Percentiles rank a stretch among this genome's conserved stretches.
These are phyloP conservation scores for Dendropsophus ebraccatus DNA, from an alignment of 2,113 vertebrate species.

Conservation along the genomic window DNA sequence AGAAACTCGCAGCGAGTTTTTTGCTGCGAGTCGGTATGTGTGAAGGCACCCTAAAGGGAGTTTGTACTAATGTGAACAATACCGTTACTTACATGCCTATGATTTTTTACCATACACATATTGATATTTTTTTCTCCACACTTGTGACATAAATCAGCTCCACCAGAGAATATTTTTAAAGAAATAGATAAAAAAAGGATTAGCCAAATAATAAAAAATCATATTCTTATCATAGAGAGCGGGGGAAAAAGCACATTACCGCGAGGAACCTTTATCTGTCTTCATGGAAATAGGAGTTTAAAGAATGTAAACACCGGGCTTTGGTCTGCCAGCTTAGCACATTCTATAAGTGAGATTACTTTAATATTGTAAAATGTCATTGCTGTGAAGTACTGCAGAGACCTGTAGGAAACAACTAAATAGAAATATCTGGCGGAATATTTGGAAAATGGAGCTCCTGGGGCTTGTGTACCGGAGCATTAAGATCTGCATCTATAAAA, in stretches of 20 bases:
- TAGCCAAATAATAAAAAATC: neutral
- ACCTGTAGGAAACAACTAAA: neutral
- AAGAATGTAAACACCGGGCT: neutral
- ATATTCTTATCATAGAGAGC: neutral
- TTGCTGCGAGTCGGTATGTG: too few species aligned
- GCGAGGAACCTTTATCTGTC: neutral
- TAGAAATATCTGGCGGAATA: neutral
- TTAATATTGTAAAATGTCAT: conserved; percentile 25
- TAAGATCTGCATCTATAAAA: neutral
- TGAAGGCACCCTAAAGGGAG: too few species aligned
- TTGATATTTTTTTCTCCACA: neutral
- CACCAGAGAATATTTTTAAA: neutral
- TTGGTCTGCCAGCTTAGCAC: neutral
- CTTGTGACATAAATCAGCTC: neutral
- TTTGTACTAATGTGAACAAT: too few species aligned
- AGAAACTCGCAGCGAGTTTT: too few species aligned
- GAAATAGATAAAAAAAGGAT: neutral
- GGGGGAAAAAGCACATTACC: neutral
- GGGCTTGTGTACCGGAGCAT: neutral
- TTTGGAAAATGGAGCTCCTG: neutral
- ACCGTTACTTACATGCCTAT: too few species aligned
- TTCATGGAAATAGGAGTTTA: neutral
- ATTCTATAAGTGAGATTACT: neutral
- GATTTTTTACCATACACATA: neutral
- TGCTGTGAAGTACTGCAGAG: conserved; percentile 13